phyloP scores from a whole-genome alignment of 2,113 vertebrate genomes.

The Gnathonemus longibarbis region DNA sequence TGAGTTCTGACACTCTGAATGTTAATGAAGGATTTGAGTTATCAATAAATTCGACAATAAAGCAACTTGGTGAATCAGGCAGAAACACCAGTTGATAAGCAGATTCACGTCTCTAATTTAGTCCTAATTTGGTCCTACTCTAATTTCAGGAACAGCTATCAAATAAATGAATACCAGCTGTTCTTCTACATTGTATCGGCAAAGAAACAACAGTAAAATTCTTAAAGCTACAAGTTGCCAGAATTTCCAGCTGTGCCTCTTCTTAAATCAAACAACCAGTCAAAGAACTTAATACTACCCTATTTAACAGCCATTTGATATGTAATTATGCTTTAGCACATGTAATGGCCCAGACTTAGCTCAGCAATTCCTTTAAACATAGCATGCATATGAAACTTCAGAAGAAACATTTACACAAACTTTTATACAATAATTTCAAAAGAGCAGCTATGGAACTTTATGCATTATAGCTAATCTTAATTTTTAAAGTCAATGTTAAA shows the following conservation, averaged over 20 bases:
- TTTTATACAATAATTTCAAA: not conserved
- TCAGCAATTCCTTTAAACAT: not conserved
- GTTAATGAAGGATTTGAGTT: not conserved
- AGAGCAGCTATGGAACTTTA: not conserved
- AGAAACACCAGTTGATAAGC: not conserved
- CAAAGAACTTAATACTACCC: not conserved
- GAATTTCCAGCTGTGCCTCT: not conserved
- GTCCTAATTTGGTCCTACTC: not conserved
- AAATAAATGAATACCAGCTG: not conserved
- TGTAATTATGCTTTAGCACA: not conserved
- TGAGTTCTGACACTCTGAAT: not conserved
- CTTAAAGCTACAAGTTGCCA: not conserved
- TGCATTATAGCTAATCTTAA: not conserved
- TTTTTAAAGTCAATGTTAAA: not conserved
- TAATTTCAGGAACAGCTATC: not conserved
- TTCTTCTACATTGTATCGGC: not conserved
- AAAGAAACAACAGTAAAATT: not conserved
- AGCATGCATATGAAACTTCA: not conserved
- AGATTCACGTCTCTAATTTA: not conserved
- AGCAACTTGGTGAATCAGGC: not conserved
- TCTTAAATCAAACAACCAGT: not conserved
- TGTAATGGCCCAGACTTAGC: not conserved
- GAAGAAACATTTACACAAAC: not conserved
- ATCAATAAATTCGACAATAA: not conserved
- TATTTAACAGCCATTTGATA: not conserved